Evolutionary conservation across 1,140 invertebrate species (phyloP), one percentile per base, ranked within the genome.

Genomic region (Mylabris phalerata): DNA sequence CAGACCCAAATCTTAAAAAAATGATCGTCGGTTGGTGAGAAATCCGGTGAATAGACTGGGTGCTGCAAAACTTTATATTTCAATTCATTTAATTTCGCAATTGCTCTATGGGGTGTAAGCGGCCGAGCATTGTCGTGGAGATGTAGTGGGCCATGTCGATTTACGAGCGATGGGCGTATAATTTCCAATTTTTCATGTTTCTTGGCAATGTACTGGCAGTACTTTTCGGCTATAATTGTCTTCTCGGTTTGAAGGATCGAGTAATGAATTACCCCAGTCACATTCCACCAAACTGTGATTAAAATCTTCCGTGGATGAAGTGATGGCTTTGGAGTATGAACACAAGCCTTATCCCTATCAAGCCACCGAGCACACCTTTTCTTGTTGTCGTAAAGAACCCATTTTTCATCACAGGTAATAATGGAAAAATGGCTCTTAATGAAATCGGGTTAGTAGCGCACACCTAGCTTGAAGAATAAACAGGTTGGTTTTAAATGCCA

Each of bases 261-360:
- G 43, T 44, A 44, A 44, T 44, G 43, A 44, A 44, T 44, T 44
- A 44, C 43, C 19, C 19, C 43, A 44, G 43, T 44, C 43, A 44
- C 43, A 44, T 44, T 44, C 43, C 43, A 44, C 43, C 43, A 44
- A n/a, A n/a, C n/a, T n/a, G n/a, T n/a, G n/a, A n/a, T n/a, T n/a
- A n/a, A n/a, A n/a, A n/a, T n/a, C n/a, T n/a, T n/a, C n/a, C n/a
- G n/a, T 44, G 43, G 43, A 44, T 44, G 0, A 44, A 44, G 43
- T 44, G 43, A 24, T 44, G n/a, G 43, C 43, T 9, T 44, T 24
- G 4, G 2, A 44, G 43, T 44, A 44, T 44, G 43, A 44, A 2
- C 43, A 44, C 43, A 44, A 44, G 2, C 0, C 43, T 44, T 2
- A 44, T 13, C 43, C 2, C 43, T 44, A 44, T 44, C 43, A 44